Percentiles rank a stretch among this genome's conserved stretches.
phyloP scores from a whole-genome alignment of 2,797 vertebrate species.

The Potorous gilbertii region DNA sequence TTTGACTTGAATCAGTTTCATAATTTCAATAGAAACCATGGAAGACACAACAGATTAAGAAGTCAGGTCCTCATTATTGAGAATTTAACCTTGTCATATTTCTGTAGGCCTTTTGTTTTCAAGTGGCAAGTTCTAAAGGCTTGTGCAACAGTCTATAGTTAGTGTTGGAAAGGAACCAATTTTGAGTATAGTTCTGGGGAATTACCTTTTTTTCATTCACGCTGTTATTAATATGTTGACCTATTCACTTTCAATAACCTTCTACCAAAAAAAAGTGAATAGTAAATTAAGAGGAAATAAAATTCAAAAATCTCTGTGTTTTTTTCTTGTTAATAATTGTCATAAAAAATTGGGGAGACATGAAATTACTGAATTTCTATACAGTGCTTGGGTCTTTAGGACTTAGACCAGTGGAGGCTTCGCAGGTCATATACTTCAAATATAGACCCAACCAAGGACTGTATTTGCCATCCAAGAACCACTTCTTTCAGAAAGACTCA shows the following conservation, averaged over 20 bases:
- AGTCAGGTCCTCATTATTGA: slow-evolving; percentile 38
- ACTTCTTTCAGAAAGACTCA: not conserved
- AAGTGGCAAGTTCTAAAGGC: slow-evolving; percentile 37
- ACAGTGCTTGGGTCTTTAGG: not conserved
- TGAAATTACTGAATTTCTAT: slow-evolving; percentile 33
- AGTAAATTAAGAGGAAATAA: slow-evolving; percentile 44
- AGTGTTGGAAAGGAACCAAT: slow-evolving; percentile 19
- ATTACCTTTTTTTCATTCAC: slow-evolving; percentile 21
- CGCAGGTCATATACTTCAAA: not conserved
- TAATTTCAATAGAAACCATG: not conserved
- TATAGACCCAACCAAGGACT: not conserved
- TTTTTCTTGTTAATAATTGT: slow-evolving; percentile 41
- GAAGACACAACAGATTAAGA: slow-evolving; percentile 14
- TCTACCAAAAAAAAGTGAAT: slow-evolving; percentile 39
- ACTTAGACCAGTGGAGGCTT: not conserved
- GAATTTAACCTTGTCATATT: not conserved
- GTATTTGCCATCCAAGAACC: not conserved
- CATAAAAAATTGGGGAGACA: slow-evolving; percentile 40
- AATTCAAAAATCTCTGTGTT: slow-evolving; percentile 49
- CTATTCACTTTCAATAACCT: slow-evolving; percentile 10
- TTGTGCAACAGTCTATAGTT: slow-evolving; percentile 28
- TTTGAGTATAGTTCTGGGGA: slow-evolving; percentile 21
- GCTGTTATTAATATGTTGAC: slow-evolving; percentile 30
- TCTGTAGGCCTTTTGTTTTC: slow-evolving; percentile 43
- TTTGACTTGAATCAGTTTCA: slow-evolving; percentile 42